These are phyloP conservation scores for Tokudaia muenninki DNA, from an alignment of 2,797 vertebrate genomes.

Conservation along the genomic window DNA sequence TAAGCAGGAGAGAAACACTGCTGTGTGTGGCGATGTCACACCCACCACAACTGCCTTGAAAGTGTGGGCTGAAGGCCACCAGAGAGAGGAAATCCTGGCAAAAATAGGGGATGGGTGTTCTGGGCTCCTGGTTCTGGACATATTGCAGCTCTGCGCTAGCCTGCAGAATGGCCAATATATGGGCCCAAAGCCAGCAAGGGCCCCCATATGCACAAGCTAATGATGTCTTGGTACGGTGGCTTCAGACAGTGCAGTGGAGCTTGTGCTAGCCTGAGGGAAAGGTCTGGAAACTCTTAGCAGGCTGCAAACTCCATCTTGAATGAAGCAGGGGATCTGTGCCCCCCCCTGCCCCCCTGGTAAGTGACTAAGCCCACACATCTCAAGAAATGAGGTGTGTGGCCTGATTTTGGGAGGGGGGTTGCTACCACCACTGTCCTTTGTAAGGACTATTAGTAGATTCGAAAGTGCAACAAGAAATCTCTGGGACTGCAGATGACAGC, in stretches of 20 bases:
- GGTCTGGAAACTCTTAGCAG: background rate
- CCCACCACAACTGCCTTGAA: constrained; percentile 47
- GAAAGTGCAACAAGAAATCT: constrained; percentile 47
- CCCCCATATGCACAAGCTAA: constrained; percentile 40
- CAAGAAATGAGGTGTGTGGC: constrained; percentile 48
- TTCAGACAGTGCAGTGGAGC: background rate
- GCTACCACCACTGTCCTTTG: constrained; percentile 9
- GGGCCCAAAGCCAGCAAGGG: constrained; percentile 45
- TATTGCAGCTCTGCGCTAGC: background rate
- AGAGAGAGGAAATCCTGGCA: background rate
- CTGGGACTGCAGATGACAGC: background rate
- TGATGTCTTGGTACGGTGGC: constrained; percentile 20
- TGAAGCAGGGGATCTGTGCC: background rate
- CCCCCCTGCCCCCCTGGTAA: background rate
- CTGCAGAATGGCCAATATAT: background rate
- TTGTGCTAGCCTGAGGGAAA: constrained; percentile 9
- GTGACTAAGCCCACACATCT: background rate
- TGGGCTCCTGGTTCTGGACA: background rate
- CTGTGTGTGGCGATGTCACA: background rate
- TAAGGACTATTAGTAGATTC: constrained; percentile 4
- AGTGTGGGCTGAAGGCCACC: background rate
- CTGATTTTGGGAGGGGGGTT: background rate
- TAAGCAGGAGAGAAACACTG: constrained; percentile 43
- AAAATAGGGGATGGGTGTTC: background rate
- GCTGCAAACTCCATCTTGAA: constrained; percentile 1